phyloP scores from a whole-genome alignment of 1,140 invertebrate genomes.

The Grapholita molesta region DNA sequence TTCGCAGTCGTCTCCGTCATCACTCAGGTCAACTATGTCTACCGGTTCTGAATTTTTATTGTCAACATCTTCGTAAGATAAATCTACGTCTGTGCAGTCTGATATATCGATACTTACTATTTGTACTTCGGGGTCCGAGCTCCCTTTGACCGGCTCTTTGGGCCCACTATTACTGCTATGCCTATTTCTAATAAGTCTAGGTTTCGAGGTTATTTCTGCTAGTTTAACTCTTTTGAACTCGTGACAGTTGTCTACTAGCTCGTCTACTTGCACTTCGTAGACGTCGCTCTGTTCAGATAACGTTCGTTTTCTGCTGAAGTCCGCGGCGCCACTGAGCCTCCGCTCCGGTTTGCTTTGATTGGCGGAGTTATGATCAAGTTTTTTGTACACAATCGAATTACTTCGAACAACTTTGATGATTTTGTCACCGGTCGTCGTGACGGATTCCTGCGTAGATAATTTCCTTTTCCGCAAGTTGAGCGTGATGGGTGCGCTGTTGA shows the following conservation, averaged over 20 bases:
- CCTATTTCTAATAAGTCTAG: slow-evolving; percentile 57
- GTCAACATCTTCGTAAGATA: slow-evolving; percentile 44
- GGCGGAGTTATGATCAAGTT: slow-evolving; percentile 46
- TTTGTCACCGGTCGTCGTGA: slow-evolving; percentile 63
- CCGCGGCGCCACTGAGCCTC: slow-evolving; percentile 35
- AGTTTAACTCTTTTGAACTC: slow-evolving; percentile 70
- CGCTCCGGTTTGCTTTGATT: slow-evolving; percentile 37
- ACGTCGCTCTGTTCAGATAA: slow-evolving; percentile 61
- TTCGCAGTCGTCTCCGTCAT: slow-evolving; percentile 52
- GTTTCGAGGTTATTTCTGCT: slow-evolving; percentile 49
- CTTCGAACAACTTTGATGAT: slow-evolving; percentile 68
- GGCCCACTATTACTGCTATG: slow-evolving; percentile 34
- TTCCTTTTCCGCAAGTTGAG: slow-evolving; percentile 61
- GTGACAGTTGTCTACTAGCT: slow-evolving; percentile 61
- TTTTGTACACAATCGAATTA: slow-evolving; percentile 70
- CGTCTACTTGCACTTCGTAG: slow-evolving; percentile 57
- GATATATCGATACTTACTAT: slow-evolving; percentile 51
- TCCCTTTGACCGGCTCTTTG: slow-evolving; percentile 30
- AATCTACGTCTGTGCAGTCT: slow-evolving; percentile 36
- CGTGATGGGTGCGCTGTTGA: slow-evolving; percentile 51
- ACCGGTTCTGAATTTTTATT: slow-evolving; percentile 44
- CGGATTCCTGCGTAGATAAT: slow-evolving; percentile 58
- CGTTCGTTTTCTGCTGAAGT: slow-evolving; percentile 52
- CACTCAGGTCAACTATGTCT: slow-evolving; percentile 64
- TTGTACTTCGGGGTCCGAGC: slow-evolving; percentile 62